Base-by-base conservation (phyloP, 2,113 vertebrate species). In the Albula goreensis region DNA sequence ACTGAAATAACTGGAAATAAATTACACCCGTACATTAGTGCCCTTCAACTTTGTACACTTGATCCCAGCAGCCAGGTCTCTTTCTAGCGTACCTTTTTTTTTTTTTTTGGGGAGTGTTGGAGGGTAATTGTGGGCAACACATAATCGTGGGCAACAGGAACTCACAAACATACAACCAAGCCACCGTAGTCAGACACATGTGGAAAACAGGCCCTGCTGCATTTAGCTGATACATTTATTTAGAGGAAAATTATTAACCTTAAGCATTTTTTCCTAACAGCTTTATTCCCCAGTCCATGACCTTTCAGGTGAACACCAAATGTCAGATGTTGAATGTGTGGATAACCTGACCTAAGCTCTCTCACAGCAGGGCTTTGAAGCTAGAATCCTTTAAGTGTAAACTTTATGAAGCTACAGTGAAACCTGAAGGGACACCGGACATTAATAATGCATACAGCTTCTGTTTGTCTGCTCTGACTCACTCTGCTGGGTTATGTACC, bases 381-480 rank as follows among this genome's bases (percentile, higher is more conserved):
- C 79, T 79, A 91, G 63, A 78, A 79, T n/a, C 25, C 83, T 90
- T 86, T 85, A 90, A 86, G 85, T 87, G 86, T 88, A 87, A 86
- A 93, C 92, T 90, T 87, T 82, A 85, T 80, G 70, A 92, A 90
- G 88, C 92, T 91, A 89, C 88, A 90, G 85, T 89, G 90, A 74
- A 90, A 89, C 78, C 91, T 83, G 88, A 87, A 89, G 88, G 84
- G 88, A 88, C 83, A 85, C 49, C 17, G 50, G 87, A 85, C 91
- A 91, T 93, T 93, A 92, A 86, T 87, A 91, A 93, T 92, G 90
- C 90, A 92, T 86, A 74, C 86, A 78, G 85, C 86, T 85, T 83
- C 85, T 93, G 85, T 93, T 93, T 91, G 89, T 92, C 88, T 63
- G 60, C 89, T 89, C 83, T 93, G 92, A 93, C 90, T 93, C 92